Evolutionary conservation across 2,113 vertebrate genomes (phyloP), one percentile per base, ranked within the genome.

Genomic region (Piaya cayana): DNA sequence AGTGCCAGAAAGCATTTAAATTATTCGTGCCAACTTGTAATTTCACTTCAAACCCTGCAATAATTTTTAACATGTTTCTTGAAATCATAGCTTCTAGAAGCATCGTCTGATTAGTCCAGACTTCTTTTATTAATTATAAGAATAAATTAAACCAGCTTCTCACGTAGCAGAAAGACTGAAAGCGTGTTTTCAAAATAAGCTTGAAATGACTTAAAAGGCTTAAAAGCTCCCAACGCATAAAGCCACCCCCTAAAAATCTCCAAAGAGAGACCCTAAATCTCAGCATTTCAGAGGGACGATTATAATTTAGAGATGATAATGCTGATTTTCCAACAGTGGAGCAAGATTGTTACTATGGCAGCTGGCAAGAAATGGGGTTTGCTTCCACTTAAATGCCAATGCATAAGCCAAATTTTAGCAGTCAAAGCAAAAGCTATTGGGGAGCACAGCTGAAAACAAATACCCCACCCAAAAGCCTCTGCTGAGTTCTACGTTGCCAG

Each of bases 301-400:
- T 13, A 12, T 56, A 60, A 83, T 82, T 95, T 92, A 23, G 82
- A 82, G 90, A 72, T 75, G 60, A 59, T 79, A 82, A 56, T 42
- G 60, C 22, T 56, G 27, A 36, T 64, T 70, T 96, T 88, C 76
- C 74, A 81, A 39, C 20, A 70, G 45, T 8, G 86, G 82, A 82
- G 59, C 82, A 80, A 88, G 71, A 22, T 85, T 59, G 90, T 96
- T 97, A 43, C 95, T 85, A 92, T 92, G 92, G 92, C 82, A 96
- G 95, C 90, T 94, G 92, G 79, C 50, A 83, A 82, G 79, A 59
- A 60, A 65, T 80, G 68, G 92, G 88, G 91, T 67, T 78, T 84
- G 80, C 95, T 92, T 95, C 80, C 88, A 92, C 91, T 93, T 56
- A 63, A 90, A 80, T 32, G 68, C 85, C 95, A 86, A 88, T 93